These are phyloP conservation scores for Stenopsyche tienmushanensis DNA, from an alignment of 1,140 invertebrate genomes.

Conservation along the genomic window DNA sequence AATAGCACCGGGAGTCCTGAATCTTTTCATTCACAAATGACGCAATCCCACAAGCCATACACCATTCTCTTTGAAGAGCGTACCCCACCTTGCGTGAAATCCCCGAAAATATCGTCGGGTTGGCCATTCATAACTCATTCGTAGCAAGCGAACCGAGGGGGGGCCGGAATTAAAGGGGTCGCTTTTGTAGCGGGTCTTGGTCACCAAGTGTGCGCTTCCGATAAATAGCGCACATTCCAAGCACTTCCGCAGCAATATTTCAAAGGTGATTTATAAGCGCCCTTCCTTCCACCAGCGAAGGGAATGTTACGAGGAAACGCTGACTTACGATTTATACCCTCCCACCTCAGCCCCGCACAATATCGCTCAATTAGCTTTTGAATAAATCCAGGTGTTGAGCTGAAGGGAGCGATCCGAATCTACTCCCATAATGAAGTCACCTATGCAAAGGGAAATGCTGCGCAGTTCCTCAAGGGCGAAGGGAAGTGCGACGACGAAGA, in stretches of 20 bases:
- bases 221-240: conserved; percentile 12
- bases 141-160: too few relatives aligned
- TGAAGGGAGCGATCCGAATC: background rate
- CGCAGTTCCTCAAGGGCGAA: background rate
- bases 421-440: background rate
- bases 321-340: conserved; percentile 8
- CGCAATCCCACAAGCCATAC: too few relatives aligned
- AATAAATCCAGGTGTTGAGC: background rate
- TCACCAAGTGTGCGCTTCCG: conserved; percentile 8
- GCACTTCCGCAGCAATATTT: conserved; percentile 8
- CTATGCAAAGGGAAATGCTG: background rate
- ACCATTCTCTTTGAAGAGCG: too few relatives aligned
- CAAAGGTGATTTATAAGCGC: conserved; percentile 2
- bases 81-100: background rate
- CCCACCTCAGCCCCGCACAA: background rate
- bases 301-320: conserved; percentile 5
- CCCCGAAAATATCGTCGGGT: background rate
- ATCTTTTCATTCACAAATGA: too few relatives aligned
- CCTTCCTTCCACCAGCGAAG: background rate
- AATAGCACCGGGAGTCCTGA: too few relatives aligned
- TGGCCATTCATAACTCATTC: background rate
- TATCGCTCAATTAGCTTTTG: conserved; percentile 5
- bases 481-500: too few relatives aligned
- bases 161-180: too few relatives aligned
- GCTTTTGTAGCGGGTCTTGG: background rate